Evolutionary conservation across 1,140 invertebrate species (phyloP).

Genomic region (Drosophila tropicalis): DNA sequence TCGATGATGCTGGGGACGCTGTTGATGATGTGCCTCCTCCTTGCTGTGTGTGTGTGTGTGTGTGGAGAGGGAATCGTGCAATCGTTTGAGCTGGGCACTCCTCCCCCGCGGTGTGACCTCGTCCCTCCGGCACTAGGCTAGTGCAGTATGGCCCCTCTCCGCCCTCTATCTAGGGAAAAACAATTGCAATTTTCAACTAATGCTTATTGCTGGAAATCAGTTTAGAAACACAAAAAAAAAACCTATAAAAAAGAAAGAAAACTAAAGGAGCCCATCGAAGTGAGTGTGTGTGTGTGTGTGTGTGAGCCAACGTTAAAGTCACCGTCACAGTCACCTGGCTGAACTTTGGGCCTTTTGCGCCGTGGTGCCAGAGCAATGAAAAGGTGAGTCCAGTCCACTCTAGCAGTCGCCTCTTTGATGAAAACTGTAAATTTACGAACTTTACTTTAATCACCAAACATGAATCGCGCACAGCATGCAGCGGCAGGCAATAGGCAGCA

Average conservation of each 20-base stretch:
- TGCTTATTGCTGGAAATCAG: conserved; percentile 83
- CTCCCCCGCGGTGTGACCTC: conserved; percentile 72
- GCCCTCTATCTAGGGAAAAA: conserved; percentile 57
- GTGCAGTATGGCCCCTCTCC: conserved; percentile 3
- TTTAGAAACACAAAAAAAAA: conserved; percentile 46
- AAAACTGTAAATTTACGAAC: conserved; percentile 83
- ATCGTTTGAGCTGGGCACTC: conserved; percentile 64
- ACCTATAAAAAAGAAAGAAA: conserved; percentile 21
- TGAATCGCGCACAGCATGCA: conserved; percentile 83
- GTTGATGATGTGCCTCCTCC: conserved; percentile 77
- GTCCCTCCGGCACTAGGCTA: conserved; percentile 1
- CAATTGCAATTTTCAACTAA: conserved; percentile 83
- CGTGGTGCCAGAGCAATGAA: conserved; percentile 57
- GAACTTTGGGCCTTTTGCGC: conserved; percentile 67
- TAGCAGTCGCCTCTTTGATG: conserved; percentile 81
- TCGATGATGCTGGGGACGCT: conserved; percentile 59
- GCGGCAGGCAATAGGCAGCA: conserved; percentile 31
- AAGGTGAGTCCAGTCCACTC: conserved; percentile 81
- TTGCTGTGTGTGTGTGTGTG: conserved; percentile 27
- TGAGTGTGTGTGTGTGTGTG: conserved; percentile 12
- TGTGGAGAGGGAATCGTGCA: conserved; percentile 61
- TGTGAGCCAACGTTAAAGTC: conserved; percentile 47
- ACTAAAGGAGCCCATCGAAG: conserved; percentile 61
- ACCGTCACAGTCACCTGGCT: conserved; percentile 73
- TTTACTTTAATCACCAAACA: conserved; percentile 83